A percentile compares a stretch with the other conserved stretches of the same genome.
phyloP scores from a whole-genome alignment of 2,888 invertebrate genomes.

The Parelbella ahira region DNA sequence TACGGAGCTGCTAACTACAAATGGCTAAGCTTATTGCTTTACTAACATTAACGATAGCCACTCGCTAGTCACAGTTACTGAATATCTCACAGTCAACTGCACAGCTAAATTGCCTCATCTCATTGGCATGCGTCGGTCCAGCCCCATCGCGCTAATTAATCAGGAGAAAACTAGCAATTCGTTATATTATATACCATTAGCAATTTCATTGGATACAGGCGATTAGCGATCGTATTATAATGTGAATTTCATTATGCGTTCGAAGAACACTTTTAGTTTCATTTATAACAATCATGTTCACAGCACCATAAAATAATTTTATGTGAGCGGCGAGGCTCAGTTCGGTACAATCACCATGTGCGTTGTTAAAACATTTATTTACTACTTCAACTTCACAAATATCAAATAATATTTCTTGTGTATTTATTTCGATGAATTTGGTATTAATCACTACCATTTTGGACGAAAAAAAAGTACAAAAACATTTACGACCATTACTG shows the following conservation, averaged over 20 bases:
- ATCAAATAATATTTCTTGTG: too few relatives aligned
- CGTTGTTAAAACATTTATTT: too few relatives aligned
- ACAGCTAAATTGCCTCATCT: slow-evolving; percentile 32
- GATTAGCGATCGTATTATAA: neutral
- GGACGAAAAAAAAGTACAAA: too few relatives aligned
- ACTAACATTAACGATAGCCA: neutral
- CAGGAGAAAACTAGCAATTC: slow-evolving; percentile 27
- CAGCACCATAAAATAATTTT: too few relatives aligned
- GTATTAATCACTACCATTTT: too few relatives aligned
- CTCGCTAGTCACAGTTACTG: slow-evolving; percentile 24
- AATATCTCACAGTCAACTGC: slow-evolving; percentile 43
- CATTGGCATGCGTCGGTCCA: slow-evolving; percentile 22
- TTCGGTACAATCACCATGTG: too few relatives aligned
- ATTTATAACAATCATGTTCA: neutral
- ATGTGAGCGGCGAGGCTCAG: too few relatives aligned
- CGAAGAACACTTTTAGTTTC: too few relatives aligned
- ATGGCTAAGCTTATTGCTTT: neutral
- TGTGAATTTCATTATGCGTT: neutral
- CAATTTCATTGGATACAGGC: slow-evolving; percentile 3
- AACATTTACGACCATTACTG: too few relatives aligned
- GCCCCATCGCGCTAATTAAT: slow-evolving; percentile 26
- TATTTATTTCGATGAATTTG: too few relatives aligned
- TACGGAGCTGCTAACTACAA: too few relatives aligned
- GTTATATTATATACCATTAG: slow-evolving; percentile 16
- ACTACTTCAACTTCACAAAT: too few relatives aligned